These are phyloP conservation scores for Psettodes erumei DNA, from an alignment of 2,113 vertebrate genomes.

Conservation along the genomic window DNA sequence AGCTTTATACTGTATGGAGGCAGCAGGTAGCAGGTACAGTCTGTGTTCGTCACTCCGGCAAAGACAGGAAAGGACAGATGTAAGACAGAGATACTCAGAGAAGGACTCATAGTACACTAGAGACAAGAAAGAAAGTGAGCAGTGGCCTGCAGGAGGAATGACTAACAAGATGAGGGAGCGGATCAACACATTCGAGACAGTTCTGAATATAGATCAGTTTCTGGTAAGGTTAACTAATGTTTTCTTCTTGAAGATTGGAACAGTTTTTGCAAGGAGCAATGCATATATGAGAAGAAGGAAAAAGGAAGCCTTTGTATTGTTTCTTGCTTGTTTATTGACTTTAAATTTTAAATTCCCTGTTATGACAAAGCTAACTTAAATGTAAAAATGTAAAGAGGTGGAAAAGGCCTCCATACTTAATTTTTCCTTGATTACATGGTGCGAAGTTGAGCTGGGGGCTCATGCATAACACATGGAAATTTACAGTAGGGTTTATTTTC, in stretches of 20 bases:
- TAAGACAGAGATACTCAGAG: slow-evolving; percentile 50
- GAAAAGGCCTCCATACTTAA: background rate
- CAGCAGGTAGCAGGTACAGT: slow-evolving; percentile 69
- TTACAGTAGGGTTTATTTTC: slow-evolving; percentile 35
- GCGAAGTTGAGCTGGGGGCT: slow-evolving; percentile 25
- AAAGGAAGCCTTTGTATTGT: background rate
- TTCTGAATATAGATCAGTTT: slow-evolving; percentile 82
- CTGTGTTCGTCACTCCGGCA: slow-evolving; percentile 55
- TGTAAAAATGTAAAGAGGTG: background rate
- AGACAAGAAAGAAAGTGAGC: slow-evolving; percentile 33
- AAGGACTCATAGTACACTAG: slow-evolving; percentile 20
- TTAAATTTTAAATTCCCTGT: background rate
- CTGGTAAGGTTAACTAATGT: slow-evolving; percentile 74
- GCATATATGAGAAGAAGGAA: background rate
- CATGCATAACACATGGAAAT: slow-evolving; percentile 23
- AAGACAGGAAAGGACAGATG: slow-evolving; percentile 66
- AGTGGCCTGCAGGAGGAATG: slow-evolving; percentile 24
- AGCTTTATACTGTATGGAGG: slow-evolving; percentile 41
- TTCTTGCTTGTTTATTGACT: background rate
- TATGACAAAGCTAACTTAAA: background rate
- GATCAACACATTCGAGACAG: slow-evolving; percentile 82
- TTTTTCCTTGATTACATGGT: slow-evolving; percentile 9
- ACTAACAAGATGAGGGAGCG: slow-evolving; percentile 74
- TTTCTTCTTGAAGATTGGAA: background rate
- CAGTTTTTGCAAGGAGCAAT: background rate